These are phyloP conservation scores for Drosophila lowei DNA, from an alignment of 1,140 invertebrate genomes.

Conservation along the genomic window DNA sequence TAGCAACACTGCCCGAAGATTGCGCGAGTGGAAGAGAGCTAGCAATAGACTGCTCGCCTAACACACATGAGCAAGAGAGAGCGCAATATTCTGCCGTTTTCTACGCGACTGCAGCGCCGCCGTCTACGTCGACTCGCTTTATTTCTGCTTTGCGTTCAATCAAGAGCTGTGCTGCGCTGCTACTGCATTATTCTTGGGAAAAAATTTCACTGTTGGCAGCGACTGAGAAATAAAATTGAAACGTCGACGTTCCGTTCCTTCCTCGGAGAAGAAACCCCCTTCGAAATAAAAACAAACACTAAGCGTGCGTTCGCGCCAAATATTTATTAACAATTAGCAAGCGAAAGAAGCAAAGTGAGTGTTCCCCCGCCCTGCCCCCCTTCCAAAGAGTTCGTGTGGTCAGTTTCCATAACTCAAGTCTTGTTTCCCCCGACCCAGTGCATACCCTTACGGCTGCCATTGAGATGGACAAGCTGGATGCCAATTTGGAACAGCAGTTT, in stretches of 20 bases:
- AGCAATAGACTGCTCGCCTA: too few species aligned
- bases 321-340: conserved; percentile 76
- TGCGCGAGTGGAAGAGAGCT: too few species aligned
- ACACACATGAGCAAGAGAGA: too few species aligned
- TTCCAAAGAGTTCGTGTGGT: conserved; percentile 17
- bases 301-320: conserved; percentile 73
- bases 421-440: conserved; percentile 49
- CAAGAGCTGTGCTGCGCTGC: too few species aligned
- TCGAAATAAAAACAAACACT: conserved; percentile 79
- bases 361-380: conserved; percentile 27
- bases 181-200: too few species aligned
- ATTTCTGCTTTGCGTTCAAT: too few species aligned
- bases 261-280: conserved; percentile 67
- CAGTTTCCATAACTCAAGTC: conserved; percentile 28
- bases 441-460: conserved; percentile 72
- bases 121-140: too few species aligned
- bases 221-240: conserved; percentile 77
- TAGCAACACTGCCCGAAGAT: too few species aligned
- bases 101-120: too few species aligned
- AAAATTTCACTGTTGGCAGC: conserved; percentile 57
- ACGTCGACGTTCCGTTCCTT: conserved; percentile 75
- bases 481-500: conserved; percentile 80
- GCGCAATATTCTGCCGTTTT: too few species aligned
- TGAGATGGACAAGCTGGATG: conserved; percentile 78
- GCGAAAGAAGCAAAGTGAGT: conserved; percentile 74